Evolutionary conservation across 2,888 invertebrate species (phyloP).

Genomic region (Drosophila prolongata): DNA sequence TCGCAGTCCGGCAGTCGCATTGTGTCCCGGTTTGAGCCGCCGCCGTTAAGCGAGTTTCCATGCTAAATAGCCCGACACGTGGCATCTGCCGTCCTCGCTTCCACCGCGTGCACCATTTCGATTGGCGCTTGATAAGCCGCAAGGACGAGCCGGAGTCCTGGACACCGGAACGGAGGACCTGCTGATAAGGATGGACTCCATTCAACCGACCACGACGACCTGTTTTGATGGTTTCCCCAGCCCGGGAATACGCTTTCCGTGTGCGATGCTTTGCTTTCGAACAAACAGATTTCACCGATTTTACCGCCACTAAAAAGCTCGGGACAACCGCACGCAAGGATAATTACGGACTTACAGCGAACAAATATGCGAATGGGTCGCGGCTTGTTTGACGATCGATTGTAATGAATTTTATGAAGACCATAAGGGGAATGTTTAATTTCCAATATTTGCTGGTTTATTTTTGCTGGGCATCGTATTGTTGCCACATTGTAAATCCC

Average conservation of each 20-base stretch:
- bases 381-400: not conserved
- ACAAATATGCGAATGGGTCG: conserved; percentile 6
- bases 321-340: conserved; percentile 34
- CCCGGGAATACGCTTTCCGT: conserved; percentile 6
- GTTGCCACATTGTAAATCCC: not conserved
- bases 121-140: conserved; percentile 49
- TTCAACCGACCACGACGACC: conserved; percentile 4
- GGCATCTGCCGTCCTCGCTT: conserved; percentile 40
- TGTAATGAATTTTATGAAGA: not conserved
- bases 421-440: not conserved
- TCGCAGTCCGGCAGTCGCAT: conserved; percentile 21
- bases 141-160: conserved; percentile 28
- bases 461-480: not conserved
- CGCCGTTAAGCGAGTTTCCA: conserved; percentile 45
- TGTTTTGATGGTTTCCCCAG: conserved; percentile 14
- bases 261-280: conserved; percentile 35
- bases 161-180: conserved; percentile 18
- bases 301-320: conserved; percentile 24
- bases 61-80: conserved; percentile 51
- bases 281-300: conserved; percentile 39
- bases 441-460: not conserved
- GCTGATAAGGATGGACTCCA: conserved; percentile 29
- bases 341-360: conserved; percentile 20
- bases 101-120: conserved; percentile 42
- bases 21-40: conserved; percentile 40